These are phyloP conservation scores for Salvator merianae DNA, from an alignment of 2,113 vertebrate genomes.

Conservation along the genomic window DNA sequence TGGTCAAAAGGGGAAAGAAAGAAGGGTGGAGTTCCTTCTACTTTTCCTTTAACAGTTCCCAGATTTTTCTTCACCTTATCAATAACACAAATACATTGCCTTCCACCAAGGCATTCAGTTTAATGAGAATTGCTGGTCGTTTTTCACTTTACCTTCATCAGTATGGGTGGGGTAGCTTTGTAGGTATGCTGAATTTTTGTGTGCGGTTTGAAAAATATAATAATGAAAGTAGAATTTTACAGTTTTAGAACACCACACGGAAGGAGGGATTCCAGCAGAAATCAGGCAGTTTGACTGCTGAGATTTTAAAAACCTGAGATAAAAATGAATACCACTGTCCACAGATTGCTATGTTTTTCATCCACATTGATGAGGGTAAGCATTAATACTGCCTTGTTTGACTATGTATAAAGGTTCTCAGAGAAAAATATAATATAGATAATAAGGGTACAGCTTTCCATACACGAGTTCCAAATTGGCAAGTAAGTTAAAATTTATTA, in stretches of 20 bases:
- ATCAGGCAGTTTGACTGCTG: too few relatives aligned
- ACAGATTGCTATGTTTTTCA: too few relatives aligned
- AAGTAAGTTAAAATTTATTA: neutral
- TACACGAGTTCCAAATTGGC: neutral
- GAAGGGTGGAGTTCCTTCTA: neutral
- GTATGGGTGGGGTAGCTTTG: neutral
- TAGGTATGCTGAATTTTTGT: neutral
- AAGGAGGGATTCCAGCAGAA: too few relatives aligned
- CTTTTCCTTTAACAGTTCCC: neutral
- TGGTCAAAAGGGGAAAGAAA: neutral
- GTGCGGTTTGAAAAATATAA: too few relatives aligned
- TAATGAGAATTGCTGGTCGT: conserved; percentile 7
- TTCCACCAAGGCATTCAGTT: conserved; percentile 17
- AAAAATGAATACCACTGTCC: too few relatives aligned
- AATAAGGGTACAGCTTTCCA: neutral
- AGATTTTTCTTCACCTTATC: neutral
- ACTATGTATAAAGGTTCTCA: too few relatives aligned
- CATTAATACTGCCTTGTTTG: too few relatives aligned
- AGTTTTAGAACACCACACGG: too few relatives aligned
- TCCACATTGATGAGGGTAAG: too few relatives aligned
- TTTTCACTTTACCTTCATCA: neutral
- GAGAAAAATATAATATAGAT: too few relatives aligned
- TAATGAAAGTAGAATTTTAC: too few relatives aligned
- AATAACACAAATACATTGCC: neutral
- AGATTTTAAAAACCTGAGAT: too few relatives aligned